Evolutionary conservation across 1,140 invertebrate genomes (phyloP), one percentile per base, ranked within the genome.

Genomic region (Drosophila sp.): DNA sequence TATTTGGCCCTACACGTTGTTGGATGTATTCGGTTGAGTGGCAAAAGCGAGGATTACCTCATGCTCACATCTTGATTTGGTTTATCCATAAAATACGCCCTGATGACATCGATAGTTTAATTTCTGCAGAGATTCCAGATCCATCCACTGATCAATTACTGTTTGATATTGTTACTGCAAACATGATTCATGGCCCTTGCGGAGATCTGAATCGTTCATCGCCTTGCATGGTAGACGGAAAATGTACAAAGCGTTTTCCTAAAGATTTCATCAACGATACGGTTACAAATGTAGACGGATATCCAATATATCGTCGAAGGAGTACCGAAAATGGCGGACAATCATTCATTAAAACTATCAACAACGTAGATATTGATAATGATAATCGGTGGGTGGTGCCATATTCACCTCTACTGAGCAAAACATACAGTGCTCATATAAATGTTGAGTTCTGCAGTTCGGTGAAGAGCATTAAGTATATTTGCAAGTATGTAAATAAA

Each of bases 271-370:
- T 7, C 1, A 65, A 56, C 11, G 35, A 65, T 65, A 40, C 40
- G 58, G 5, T 41, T 8, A 41, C 58, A 60, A 23, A 60, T 17
- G 29, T 25, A 4, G 33, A 40, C 41, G 41, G n/a, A 63, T 63
- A 63, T 29, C 61, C 44, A 54, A 64, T 64, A 64, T 64, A 23
- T 50, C 40, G 41, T 50, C 60, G 41, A 62, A 62, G 57, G 41
- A 62, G 11, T 62, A 11, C 30, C n/a, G 60, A 62, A 23, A 62
- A 62, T 50, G 27, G 60, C 60, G 27, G 25, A 54, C 11, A 35
- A 62, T 62, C 60, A 8, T 62, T 47, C 17, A 60, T 60, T 60
- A 60, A 27, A 60, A 60, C 6, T 27, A 60, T 60, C 17, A 60
- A 27, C 17, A 40, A 60, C 57, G 17, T 29, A 60, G 32, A 60